These are phyloP conservation scores for Atta colombica DNA, from an alignment of 1,140 invertebrate species.

Conservation along the genomic window DNA sequence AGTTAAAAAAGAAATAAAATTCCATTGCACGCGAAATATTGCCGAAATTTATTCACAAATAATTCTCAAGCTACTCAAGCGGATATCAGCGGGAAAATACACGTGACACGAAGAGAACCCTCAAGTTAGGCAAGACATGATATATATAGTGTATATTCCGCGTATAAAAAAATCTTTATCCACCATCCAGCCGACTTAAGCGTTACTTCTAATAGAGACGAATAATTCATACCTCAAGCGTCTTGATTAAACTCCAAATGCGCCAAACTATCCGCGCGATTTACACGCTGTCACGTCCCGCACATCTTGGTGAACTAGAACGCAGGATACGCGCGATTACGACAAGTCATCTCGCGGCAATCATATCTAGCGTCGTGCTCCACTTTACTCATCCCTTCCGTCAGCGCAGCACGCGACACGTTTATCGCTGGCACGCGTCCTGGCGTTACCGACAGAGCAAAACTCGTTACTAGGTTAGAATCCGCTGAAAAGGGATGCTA, in stretches of 20 bases:
- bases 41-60: constrained; percentile 4
- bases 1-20: neutral
- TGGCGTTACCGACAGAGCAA: constrained; percentile 74
- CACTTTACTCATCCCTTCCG: constrained; percentile 72
- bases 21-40: neutral
- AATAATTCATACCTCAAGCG: constrained; percentile 57
- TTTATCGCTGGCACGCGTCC: constrained; percentile 74
- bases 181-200: neutral
- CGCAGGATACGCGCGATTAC: constrained; percentile 5
- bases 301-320: constrained; percentile 43
- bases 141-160: no score
- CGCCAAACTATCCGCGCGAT: constrained; percentile 50
- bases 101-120: constrained; percentile 1
- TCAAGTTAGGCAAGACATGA: neutral
- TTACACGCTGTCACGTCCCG: constrained; percentile 50
- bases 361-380: constrained; percentile 51
- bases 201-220: neutral
- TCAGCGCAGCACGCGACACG: constrained; percentile 75
- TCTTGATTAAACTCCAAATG: constrained; percentile 59
- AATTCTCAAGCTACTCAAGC: neutral
- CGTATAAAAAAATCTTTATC: neutral
- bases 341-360: constrained; percentile 36
- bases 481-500: constrained; percentile 74
- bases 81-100: neutral
- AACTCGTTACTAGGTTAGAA: constrained; percentile 78